Evolutionary conservation across 2,797 vertebrate genomes (phyloP).

Genomic region (Tenualosa ilisha): DNA sequence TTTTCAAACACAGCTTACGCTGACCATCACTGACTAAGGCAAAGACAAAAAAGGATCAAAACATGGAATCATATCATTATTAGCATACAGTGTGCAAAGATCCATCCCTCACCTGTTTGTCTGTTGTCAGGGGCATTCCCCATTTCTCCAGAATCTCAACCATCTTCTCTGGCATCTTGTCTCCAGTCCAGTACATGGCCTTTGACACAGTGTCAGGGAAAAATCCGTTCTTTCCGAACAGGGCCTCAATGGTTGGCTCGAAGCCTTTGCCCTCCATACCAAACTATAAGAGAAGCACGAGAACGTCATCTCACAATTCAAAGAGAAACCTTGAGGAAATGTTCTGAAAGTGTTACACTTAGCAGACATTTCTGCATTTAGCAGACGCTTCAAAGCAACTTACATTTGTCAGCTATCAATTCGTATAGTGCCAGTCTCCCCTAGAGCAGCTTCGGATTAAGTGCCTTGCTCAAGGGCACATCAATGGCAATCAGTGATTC

Average conservation of each 20-base stretch:
- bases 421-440: too few relatives aligned
- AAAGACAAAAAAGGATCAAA: too few relatives aligned
- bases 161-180: slow-evolving; percentile 78
- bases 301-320: not conserved
- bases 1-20: too few relatives aligned
- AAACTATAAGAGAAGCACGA: slow-evolving; percentile 70
- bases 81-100: not conserved
- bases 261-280: slow-evolving; percentile 90
- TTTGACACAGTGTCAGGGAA: slow-evolving; percentile 88
- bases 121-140: slow-evolving; percentile 70
- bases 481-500: too few relatives aligned
- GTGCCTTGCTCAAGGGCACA: too few relatives aligned
- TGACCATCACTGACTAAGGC: too few relatives aligned
- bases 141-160: slow-evolving; percentile 81
- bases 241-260: slow-evolving; percentile 85
- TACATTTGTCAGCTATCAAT: too few relatives aligned
- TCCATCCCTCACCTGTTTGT: slow-evolving; percentile 58
- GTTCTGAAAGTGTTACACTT: not conserved
- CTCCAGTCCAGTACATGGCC: slow-evolving; percentile 85
- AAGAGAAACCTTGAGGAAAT: not conserved
- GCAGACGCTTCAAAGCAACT: too few relatives aligned
- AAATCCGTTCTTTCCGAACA: slow-evolving; percentile 91
- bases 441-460: too few relatives aligned
- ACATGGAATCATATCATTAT: too few relatives aligned
- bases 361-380: too few relatives aligned